phyloP scores from a whole-genome alignment of 35 echinoderm and acorn worm genomes.

The Chiridota heheva region DNA sequence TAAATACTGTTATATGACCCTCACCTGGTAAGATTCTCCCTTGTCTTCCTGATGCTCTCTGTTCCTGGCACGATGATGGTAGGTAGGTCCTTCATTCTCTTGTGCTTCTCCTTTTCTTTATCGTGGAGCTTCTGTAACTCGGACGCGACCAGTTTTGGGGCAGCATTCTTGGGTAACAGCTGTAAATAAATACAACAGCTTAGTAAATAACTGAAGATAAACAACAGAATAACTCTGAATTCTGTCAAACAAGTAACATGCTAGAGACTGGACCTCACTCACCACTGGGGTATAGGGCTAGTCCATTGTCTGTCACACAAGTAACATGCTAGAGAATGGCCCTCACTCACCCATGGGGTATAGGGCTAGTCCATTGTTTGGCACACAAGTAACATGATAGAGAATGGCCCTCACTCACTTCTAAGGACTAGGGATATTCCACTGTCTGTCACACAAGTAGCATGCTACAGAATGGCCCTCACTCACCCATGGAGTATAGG shows the following conservation, averaged over 20 bases:
- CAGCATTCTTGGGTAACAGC: constrained; percentile 92
- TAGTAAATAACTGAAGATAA: not conserved
- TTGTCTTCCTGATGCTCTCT: constrained; percentile 90
- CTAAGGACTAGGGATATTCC: too few species aligned
- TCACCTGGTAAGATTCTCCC: constrained; percentile 87
- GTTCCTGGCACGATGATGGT: constrained; percentile 61
- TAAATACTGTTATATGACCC: too few species aligned
- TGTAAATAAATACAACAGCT: constrained; percentile 3
- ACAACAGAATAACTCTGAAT: not conserved
- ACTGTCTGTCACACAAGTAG: too few species aligned
- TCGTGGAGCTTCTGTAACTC: constrained; percentile 54
- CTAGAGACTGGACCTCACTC: not conserved
- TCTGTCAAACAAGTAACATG: not conserved
- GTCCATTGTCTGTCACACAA: not conserved
- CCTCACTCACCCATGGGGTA: too few species aligned
- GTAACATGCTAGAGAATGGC: too few species aligned
- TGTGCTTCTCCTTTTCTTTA: constrained; percentile 75
- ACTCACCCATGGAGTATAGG: too few species aligned
- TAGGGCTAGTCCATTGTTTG: too few species aligned
- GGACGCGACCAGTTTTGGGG: constrained; percentile 57
- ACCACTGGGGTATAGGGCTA: not conserved
- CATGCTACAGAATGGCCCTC: too few species aligned
- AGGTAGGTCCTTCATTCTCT: constrained; percentile 61
- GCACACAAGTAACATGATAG: too few species aligned
- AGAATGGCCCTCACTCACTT: too few species aligned